These are phyloP conservation scores for Biston stratarius DNA, from an alignment of 2,888 invertebrate species.

Conservation along the genomic window DNA sequence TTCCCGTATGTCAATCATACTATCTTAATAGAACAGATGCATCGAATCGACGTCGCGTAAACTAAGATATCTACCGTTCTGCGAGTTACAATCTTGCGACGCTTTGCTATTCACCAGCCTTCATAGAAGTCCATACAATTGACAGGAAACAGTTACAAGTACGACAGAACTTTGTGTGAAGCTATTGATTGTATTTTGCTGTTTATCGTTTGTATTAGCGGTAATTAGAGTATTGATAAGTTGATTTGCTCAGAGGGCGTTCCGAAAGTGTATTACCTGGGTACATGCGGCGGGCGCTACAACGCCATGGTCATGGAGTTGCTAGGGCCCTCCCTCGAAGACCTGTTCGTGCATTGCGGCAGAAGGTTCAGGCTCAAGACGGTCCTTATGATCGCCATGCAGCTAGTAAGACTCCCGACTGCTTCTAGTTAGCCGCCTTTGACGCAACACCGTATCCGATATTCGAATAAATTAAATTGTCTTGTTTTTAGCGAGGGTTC, in stretches of 20 bases:
- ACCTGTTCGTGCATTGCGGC: conserved; percentile 99
- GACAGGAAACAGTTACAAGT: conserved; percentile 40
- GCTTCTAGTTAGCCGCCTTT: conserved; percentile 57
- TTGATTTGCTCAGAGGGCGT: conserved; percentile 93
- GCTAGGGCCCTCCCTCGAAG: conserved; percentile 99
- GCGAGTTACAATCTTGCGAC: conserved; percentile 35
- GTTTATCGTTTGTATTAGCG: conserved; percentile 15
- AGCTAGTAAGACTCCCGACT: conserved; percentile 91
- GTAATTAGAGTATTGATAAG: conserved; percentile 37
- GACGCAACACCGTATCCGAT: conserved; percentile 80
- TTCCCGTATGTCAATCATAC: conserved; percentile 44
- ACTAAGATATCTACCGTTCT: conserved; percentile 32
- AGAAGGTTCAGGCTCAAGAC: conserved; percentile 99
- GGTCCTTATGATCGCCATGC: conserved; percentile 98
- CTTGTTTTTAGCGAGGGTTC: conserved; percentile 65
- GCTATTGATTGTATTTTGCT: conserved; percentile 23
- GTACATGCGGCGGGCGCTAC: conserved; percentile 99
- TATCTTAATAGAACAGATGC: conserved; percentile 31
- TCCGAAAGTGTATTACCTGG: conserved; percentile 99
- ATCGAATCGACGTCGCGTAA: conserved; percentile 31
- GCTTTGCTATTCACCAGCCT: conserved; percentile 33
- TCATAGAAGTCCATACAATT: conserved; percentile 39
- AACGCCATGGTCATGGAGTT: conserved; percentile 99
- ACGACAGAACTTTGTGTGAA: conserved; percentile 30
- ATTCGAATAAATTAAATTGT: conserved; percentile 60